Evolutionary conservation across 2,797 vertebrate genomes (phyloP).

Genomic region (Parambassis ranga): DNA sequence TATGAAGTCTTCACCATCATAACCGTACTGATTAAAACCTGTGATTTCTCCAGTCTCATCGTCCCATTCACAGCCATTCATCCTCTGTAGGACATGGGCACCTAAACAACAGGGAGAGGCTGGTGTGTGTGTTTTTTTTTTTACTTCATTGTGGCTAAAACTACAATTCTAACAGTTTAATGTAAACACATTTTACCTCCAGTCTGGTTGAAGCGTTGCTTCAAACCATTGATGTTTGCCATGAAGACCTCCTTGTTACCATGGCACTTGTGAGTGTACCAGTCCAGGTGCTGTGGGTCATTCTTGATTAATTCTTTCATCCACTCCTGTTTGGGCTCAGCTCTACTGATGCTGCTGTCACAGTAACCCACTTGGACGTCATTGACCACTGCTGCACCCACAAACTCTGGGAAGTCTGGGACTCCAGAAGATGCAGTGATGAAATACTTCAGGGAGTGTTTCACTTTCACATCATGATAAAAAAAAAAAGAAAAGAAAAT

Average conservation of each 20-base stretch:
- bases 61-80: slow-evolving; percentile 17
- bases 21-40: slow-evolving; percentile 3
- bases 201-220: slow-evolving; percentile 47
- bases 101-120: too few relatives aligned
- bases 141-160: too few relatives aligned
- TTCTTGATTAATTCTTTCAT: neutral
- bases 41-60: slow-evolving; percentile 6
- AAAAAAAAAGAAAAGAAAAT: neutral
- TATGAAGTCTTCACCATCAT: slow-evolving; percentile 46
- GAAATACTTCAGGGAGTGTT: slow-evolving; percentile 36
- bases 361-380: neutral
- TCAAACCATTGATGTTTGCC: neutral
- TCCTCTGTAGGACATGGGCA: neutral
- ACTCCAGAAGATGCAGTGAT: slow-evolving; percentile 9
- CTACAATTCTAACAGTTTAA: too few relatives aligned
- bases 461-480: too few relatives aligned
- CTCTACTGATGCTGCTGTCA: slow-evolving; percentile 29
- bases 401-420: slow-evolving; percentile 37
- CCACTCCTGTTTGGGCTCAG: slow-evolving; percentile 35
- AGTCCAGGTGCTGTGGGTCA: slow-evolving; percentile 17
- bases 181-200: slow-evolving; percentile 9
- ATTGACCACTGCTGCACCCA: neutral
- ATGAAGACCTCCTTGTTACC: slow-evolving; percentile 8
- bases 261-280: neutral
- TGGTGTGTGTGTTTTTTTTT: too few relatives aligned